Conservation (phyloP, 1,140 invertebrate species). For the Lerema accius region DNA sequence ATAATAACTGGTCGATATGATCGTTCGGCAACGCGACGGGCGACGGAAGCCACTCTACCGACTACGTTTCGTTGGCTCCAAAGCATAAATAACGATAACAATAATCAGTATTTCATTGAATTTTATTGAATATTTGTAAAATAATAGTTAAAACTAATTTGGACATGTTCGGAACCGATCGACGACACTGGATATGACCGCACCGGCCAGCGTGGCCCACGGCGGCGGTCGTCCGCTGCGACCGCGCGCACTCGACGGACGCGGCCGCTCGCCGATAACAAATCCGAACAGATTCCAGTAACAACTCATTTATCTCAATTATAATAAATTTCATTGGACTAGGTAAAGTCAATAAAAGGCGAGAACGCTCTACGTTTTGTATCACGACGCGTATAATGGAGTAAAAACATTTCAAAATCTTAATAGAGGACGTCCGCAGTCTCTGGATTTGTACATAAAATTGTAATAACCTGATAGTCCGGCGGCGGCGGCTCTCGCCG, state of each 20-base stretch:
- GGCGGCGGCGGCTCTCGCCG: no score
- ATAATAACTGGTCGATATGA: conserved; percentile 39
- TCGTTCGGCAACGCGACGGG: conserved; percentile 20
- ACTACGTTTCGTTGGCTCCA: not conserved
- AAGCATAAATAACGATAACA: no score
- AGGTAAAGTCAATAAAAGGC: conserved; percentile 12
- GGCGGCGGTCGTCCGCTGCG: no score
- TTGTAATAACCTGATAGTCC: conserved; percentile 5
- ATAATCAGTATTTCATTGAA: no score
- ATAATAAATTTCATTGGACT: conserved; percentile 20
- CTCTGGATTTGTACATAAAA: conserved; percentile 28
- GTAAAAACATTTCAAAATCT: conserved; percentile 26
- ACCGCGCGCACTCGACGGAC: no score
- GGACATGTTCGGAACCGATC: no score
- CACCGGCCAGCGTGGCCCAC: no score
- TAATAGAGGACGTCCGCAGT: conserved; percentile 13
- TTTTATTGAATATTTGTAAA: no score
- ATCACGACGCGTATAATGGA: conserved; percentile 10
- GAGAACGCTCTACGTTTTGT: conserved; percentile 11
- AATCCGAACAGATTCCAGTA: no score
- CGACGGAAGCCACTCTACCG: conserved; percentile 6
- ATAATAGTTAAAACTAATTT: no score
- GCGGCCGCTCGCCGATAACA: no score
- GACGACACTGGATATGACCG: no score
- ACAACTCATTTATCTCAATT: not conserved